phyloP scores from a whole-genome alignment of 2,888 invertebrate species.

The Pseudoips prasinana region DNA sequence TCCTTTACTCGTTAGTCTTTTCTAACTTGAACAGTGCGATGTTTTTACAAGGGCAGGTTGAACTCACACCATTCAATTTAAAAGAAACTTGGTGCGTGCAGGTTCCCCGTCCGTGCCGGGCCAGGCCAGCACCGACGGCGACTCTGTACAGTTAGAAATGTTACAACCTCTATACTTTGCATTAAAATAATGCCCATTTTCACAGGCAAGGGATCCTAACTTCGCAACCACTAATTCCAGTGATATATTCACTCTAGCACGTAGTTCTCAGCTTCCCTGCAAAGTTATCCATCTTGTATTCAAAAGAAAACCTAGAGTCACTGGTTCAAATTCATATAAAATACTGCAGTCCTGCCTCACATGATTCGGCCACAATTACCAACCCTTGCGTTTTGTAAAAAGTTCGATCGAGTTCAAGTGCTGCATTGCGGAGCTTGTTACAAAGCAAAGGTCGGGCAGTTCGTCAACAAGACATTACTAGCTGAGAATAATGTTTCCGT shows the following conservation, averaged over 20 bases:
- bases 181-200: slow-evolving; percentile 95
- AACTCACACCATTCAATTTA: slow-evolving; percentile 80
- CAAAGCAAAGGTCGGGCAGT: slow-evolving; percentile 78
- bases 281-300: slow-evolving; percentile 76
- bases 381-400: slow-evolving; percentile 74
- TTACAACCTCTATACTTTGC: slow-evolving; percentile 96
- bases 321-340: slow-evolving; percentile 59
- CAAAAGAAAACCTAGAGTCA: slow-evolving; percentile 73
- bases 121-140: slow-evolving; percentile 59
- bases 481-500: slow-evolving; percentile 80
- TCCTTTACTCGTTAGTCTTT: slow-evolving; percentile 80
- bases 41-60: slow-evolving; percentile 67
- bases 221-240: slow-evolving; percentile 74
- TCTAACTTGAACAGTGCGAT: slow-evolving; percentile 81
- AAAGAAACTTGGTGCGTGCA: slow-evolving; percentile 78
- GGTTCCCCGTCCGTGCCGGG: slow-evolving; percentile 62
- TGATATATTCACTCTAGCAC: slow-evolving; percentile 74
- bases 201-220: slow-evolving; percentile 83
- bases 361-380: slow-evolving; percentile 51
- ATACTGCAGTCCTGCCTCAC: slow-evolving; percentile 63
- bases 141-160: slow-evolving; percentile 75
- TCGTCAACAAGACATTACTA: slow-evolving; percentile 77
- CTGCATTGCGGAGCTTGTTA: slow-evolving; percentile 61
- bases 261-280: slow-evolving; percentile 80
- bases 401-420: slow-evolving; percentile 54